These are phyloP conservation scores for Eristalis pertinax DNA, from an alignment of 2,888 invertebrate species.

Conservation along the genomic window DNA sequence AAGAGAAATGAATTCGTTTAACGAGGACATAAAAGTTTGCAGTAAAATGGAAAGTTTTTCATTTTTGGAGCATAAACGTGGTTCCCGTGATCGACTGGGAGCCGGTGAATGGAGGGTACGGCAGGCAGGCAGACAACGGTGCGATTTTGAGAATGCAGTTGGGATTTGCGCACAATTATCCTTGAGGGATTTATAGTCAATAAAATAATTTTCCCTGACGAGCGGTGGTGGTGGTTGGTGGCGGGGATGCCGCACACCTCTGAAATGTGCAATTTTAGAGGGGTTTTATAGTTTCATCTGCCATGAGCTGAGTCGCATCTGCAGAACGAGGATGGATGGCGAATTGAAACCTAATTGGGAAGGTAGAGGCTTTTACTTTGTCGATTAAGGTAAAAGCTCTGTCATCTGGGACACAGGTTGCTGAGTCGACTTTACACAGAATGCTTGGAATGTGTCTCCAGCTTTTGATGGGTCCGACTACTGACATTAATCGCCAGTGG, in stretches of 20 bases:
- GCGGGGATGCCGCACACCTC: neutral
- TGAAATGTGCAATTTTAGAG: neutral
- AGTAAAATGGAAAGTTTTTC: slow-evolving; percentile 45
- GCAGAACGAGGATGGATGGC: neutral
- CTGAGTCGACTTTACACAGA: neutral
- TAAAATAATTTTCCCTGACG: slow-evolving; percentile 13
- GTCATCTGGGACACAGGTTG: neutral
- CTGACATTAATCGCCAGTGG: neutral
- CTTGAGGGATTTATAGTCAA: slow-evolving; percentile 35
- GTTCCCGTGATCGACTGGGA: neutral
- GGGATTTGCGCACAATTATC: slow-evolving; percentile 4
- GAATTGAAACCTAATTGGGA: neutral
- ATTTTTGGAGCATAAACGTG: slow-evolving; percentile 22
- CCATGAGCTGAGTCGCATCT: neutral
- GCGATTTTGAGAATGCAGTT: slow-evolving; percentile 3
- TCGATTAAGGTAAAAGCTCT: neutral
- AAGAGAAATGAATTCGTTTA: slow-evolving; percentile 47
- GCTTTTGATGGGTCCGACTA: no score
- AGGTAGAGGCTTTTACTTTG: neutral
- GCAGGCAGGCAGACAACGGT: neutral
- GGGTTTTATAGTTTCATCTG: slow-evolving; percentile 22
- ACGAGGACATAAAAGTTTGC: slow-evolving; percentile 52
- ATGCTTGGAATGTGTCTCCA: neutral
- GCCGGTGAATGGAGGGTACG: neutral
- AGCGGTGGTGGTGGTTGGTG: neutral